A percentile compares a stretch with the other conserved stretches of the same genome.
These are phyloP conservation scores for Drosophila macrospina DNA, from an alignment of 2,888 invertebrate species.

Conservation along the genomic window DNA sequence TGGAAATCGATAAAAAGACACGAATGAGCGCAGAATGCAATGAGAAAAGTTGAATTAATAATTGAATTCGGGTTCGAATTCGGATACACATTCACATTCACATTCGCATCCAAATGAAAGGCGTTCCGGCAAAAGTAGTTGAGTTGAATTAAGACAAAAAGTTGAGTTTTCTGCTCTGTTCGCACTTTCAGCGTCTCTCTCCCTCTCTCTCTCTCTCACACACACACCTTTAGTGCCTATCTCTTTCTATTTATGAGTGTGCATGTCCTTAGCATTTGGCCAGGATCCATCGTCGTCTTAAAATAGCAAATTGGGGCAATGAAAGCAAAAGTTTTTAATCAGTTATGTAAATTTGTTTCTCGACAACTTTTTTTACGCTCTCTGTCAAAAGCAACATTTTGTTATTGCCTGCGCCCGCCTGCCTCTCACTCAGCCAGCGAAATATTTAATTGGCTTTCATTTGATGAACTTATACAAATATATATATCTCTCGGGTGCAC, in stretches of 20 bases:
- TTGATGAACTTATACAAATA: slow-evolving; percentile 38
- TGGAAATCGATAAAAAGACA: slow-evolving; percentile 45
- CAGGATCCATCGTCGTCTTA: slow-evolving; percentile 28
- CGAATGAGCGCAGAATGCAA: slow-evolving; percentile 34
- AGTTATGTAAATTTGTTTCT: slow-evolving; percentile 77
- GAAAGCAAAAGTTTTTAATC: slow-evolving; percentile 75
- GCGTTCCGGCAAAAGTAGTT: slow-evolving; percentile 45
- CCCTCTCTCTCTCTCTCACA: background rate
- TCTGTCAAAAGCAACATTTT: slow-evolving; percentile 46
- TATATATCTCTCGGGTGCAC: slow-evolving; percentile 4
- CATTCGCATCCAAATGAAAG: slow-evolving; percentile 25
- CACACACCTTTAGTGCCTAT: background rate
- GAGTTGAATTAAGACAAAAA: slow-evolving; percentile 37
- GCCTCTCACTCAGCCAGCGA: slow-evolving; percentile 16
- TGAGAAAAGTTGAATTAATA: slow-evolving; percentile 58
- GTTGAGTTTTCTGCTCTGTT: slow-evolving; percentile 37
- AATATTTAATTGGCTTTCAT: slow-evolving; percentile 69
- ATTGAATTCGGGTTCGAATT: slow-evolving; percentile 50
- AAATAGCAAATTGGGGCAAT: slow-evolving; percentile 61
- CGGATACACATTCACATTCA: background rate
- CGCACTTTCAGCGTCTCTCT: slow-evolving; percentile 29
- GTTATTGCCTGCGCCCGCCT: slow-evolving; percentile 13
- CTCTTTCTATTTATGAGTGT: background rate
- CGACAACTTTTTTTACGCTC: slow-evolving; percentile 55
- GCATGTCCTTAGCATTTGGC: background rate